A percentile compares a stretch with the other conserved stretches of the same genome.
These are phyloP conservation scores for Pyrrhosoma nymphula DNA, from an alignment of 2,888 invertebrate genomes.

Conservation along the genomic window DNA sequence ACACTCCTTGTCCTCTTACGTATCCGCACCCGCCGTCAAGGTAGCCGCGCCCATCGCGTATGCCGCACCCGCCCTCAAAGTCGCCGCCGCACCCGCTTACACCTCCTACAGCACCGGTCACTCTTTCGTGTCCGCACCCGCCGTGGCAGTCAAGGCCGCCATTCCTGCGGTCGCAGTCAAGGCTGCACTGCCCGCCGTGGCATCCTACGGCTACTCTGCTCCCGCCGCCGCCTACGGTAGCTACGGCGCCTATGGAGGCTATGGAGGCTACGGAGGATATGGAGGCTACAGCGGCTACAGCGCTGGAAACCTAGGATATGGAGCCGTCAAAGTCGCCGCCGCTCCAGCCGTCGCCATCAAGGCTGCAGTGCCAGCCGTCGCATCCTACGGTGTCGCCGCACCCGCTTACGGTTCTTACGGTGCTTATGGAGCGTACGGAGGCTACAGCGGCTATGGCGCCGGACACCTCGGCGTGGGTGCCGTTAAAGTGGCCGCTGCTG, in stretches of 20 bases:
- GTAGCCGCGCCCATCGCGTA: slow-evolving; percentile 73
- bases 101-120: slow-evolving; percentile 77
- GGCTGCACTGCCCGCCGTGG: slow-evolving; percentile 72
- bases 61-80: slow-evolving; percentile 73
- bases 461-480: neutral
- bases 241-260: slow-evolving; percentile 66
- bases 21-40: slow-evolving; percentile 73
- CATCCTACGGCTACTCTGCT: slow-evolving; percentile 69
- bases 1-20: slow-evolving; percentile 77
- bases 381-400: slow-evolving; percentile 74
- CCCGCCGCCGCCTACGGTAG: slow-evolving; percentile 72
- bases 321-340: neutral
- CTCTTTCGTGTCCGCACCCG: slow-evolving; percentile 50
- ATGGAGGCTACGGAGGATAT: slow-evolving; percentile 63
- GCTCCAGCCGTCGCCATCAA: slow-evolving; percentile 9
- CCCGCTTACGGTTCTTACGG: slow-evolving; percentile 71
- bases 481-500: slow-evolving; percentile 72
- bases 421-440: slow-evolving; percentile 68
- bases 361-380: slow-evolving; percentile 15
- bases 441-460: slow-evolving; percentile 63
- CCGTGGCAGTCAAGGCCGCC: slow-evolving; percentile 32
- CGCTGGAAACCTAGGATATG: neutral
- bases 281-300: neutral
- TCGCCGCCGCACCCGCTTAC: slow-evolving; percentile 73
- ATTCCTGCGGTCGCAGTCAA: slow-evolving; percentile 72